Base-by-base conservation (phyloP, 1,140 invertebrate genomes). In the Pachyrhynchus sulphureomaculatus region DNA sequence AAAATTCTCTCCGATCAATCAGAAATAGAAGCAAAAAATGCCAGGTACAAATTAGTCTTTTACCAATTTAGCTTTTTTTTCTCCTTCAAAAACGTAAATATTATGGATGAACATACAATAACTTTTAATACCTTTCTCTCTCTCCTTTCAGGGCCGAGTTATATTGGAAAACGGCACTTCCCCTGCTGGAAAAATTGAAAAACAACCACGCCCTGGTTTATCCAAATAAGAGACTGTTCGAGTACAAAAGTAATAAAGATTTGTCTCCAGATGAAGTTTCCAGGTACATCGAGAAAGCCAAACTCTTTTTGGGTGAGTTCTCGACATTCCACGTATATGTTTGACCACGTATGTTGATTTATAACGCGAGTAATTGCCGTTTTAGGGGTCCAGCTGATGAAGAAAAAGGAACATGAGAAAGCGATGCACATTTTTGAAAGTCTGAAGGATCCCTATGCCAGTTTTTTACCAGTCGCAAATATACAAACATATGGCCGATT, bases 101-200 rank as follows among this genome's bases (percentile, higher is more conserved):
- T 15, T 29, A 3, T 52, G n/a, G n/a, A n/a, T n/a, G n/a, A n/a
- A n/a, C n/a, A n/a, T n/a, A n/a, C n/a, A n/a, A n/a, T n/a, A n/a
- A 6, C 26, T 29, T 6, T 6, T 3, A 6, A 2, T 29, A 29
- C 26, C 12, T 29, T 29, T 29, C 12, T 10, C n/a, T n/a, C n/a
- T 23, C 12, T 59, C 41, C 4, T 59, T 59, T 39, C 20, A 81
- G 92, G 58, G 88, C 88, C 21, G 83, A 84, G 18, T 74, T 88
- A n/a, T 92, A 93, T 66, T 95, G 92, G 85, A 84, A 82, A 39
- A 81, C 85, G 10, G 90, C 86, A 15, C 75, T 93, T 24, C 83
- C 84, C 9, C 75, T 93, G 58, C 70, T 94, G 29, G 85, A 89
- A 68, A 86, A 85, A 72, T 68, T 90, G 29, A 81, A 86, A 57